Percentiles rank a stretch among this genome's conserved stretches.
phyloP scores from a whole-genome alignment of 2,113 vertebrate genomes.

The Scophthalmus maximus region DNA sequence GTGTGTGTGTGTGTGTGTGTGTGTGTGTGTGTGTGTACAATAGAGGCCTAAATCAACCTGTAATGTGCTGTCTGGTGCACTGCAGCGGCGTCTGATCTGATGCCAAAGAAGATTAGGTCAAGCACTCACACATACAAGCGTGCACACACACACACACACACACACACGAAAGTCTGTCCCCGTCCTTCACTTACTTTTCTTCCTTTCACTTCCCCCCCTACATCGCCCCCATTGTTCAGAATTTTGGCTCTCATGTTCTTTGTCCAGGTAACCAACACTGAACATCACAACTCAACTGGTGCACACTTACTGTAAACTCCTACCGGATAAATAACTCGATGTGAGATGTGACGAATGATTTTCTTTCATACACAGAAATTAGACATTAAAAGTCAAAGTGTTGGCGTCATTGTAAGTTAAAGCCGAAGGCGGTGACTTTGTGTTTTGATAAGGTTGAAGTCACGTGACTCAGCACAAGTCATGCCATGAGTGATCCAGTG shows the following conservation, averaged over 20 bases:
- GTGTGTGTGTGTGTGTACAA: constrained; percentile 39
- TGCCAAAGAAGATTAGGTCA: constrained; percentile 65
- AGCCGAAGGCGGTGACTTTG: no score
- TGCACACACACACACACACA: neutral
- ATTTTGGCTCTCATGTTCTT: no score
- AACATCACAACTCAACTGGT: neutral
- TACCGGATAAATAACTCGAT: neutral
- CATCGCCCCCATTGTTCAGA: neutral
- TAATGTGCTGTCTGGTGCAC: constrained; percentile 14
- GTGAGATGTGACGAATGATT: neutral
- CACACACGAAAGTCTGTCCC: neutral
- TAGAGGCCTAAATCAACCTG: constrained; percentile 42
- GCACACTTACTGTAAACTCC: no score
- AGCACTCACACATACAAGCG: constrained; percentile 3
- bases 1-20: constrained; percentile 1
- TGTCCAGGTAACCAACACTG: neutral
- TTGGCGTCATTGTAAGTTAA: no score
- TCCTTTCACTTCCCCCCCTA: neutral
- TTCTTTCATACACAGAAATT: no score
- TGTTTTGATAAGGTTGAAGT: no score
- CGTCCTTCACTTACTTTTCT: neutral
- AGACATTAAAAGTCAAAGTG: no score
- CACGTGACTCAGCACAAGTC: no score
- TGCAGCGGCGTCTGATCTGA: constrained; percentile 45
- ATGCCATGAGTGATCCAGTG: no score